A percentile compares a stretch with the other conserved stretches of the same genome.
These are phyloP conservation scores for Ellobius talpinus DNA, from an alignment of 2,113 vertebrate genomes.

Conservation along the genomic window DNA sequence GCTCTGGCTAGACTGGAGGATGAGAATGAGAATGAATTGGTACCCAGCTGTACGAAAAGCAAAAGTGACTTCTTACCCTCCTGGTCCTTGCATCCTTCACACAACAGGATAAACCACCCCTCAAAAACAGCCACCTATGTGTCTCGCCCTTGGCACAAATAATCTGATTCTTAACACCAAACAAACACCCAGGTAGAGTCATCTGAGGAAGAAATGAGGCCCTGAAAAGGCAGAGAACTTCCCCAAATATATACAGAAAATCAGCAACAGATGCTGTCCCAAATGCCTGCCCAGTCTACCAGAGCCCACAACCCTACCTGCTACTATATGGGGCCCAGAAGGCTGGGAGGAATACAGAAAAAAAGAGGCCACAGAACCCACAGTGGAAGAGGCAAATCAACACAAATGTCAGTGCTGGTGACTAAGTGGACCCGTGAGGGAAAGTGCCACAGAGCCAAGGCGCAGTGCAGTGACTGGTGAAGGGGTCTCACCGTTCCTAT, in stretches of 20 bases:
- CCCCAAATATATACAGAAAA: background rate
- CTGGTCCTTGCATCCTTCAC: background rate
- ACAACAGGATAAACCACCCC: background rate
- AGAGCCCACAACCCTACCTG: background rate
- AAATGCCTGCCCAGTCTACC: background rate
- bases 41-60: background rate
- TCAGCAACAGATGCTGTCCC: background rate
- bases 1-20: background rate
- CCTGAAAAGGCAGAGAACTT: background rate
- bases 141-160: background rate
- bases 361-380: background rate
- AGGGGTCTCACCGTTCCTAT: too few species aligned
- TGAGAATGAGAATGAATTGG: background rate
- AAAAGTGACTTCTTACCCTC: background rate
- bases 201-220: background rate
- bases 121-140: background rate
- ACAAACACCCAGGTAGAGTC: background rate
- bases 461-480: background rate
- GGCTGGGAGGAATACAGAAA: background rate
- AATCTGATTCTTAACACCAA: background rate
- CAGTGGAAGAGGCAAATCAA: background rate
- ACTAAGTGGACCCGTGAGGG: background rate
- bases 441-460: background rate
- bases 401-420: background rate
- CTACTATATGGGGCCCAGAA: too few species aligned